Base-by-base conservation (phyloP, 2,888 invertebrate species). In the Colletes collaris region DNA sequence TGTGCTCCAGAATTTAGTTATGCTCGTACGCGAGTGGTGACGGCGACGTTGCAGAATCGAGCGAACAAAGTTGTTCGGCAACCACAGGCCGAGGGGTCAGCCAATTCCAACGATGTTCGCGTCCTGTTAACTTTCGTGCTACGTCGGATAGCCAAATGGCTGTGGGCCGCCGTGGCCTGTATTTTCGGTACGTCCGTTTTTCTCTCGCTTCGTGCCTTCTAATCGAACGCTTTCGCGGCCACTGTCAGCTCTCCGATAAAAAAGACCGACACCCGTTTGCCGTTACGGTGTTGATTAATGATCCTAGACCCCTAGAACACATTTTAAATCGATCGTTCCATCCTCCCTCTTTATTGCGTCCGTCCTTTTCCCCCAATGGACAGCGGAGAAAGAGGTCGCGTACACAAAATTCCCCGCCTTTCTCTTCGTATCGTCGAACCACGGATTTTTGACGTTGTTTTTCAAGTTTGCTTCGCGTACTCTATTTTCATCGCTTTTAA, bases 91-190 rank as follows among this genome's bases (percentile, higher is more conserved):
- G 69, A 65, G 73, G 76, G 70, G 75, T 82, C 79, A 74, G 60
- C 79, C 82, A 86, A 85, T 82, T 85, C 78, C 63, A 50, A 63
- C 46, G 76, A 53, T 72, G 67, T 71, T 79, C 56, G 71, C 81
- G 65, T 74, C 72, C 78, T 78, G 70, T 74, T 83, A 85, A 81
- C 77, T 86, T 79, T 77, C 80, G 52, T 64, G 69, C 74, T 78
- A 70, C 72, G 75, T 77, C 75, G 67, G 66, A 81, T 60, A 76
- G 68, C 74, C 76, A 73, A 78, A 82, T 60, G 62, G 67, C 62
- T 56, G 35, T 72, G 56, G 50, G 35, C 68, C 11, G 73, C 67
- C 71, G 66, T 74, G 72, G 53, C 84, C 69, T 68, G 72, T 53
- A 67, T 75, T 53, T 81, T 58, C 67, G 64, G 50, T 40, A 46